Conservation (phyloP, 2,888 invertebrate genomes). For the Parthenolecanium corni region DNA sequence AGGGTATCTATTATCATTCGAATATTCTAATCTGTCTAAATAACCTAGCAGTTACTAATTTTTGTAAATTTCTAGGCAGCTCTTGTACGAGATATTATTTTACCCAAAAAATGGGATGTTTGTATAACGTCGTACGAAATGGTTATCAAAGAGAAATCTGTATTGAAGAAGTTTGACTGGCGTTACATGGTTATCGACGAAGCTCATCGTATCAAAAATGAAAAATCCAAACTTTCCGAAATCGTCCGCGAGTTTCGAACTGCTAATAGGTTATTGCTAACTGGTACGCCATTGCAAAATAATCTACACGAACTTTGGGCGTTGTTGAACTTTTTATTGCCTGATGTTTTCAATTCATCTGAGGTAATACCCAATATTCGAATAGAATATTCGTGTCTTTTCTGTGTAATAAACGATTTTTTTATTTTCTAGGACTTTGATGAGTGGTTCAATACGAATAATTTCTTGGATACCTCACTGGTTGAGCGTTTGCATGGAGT, state of each 20-base stretch:
- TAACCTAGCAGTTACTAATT: no score
- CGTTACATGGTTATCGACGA: slow-evolving; percentile 99
- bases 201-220: slow-evolving; percentile 98
- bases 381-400: no score
- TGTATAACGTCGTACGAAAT: slow-evolving; percentile 98
- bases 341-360: slow-evolving; percentile 94
- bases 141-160: slow-evolving; percentile 91
- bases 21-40: no score
- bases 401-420: no score
- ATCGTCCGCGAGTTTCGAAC: slow-evolving; percentile 94
- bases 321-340: slow-evolving; percentile 87
- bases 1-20: slow-evolving; percentile 62
- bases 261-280: slow-evolving; percentile 82
- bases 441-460: slow-evolving; percentile 95
- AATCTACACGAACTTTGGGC: slow-evolving; percentile 98
- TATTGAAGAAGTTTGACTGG: slow-evolving; percentile 98
- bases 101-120: slow-evolving; percentile 96
- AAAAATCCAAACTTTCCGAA: slow-evolving; percentile 96
- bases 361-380: slow-evolving; percentile 50
- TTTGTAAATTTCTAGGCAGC: slow-evolving; percentile 50
- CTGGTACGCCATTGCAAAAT: slow-evolving; percentile 97
- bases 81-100: slow-evolving; percentile 73
- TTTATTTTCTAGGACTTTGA: slow-evolving; percentile 75
- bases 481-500: slow-evolving; percentile 83
- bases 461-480: slow-evolving; percentile 76